These are phyloP conservation scores for Myotis vivesi DNA, from an alignment of 2,797 vertebrate genomes.

Conservation along the genomic window DNA sequence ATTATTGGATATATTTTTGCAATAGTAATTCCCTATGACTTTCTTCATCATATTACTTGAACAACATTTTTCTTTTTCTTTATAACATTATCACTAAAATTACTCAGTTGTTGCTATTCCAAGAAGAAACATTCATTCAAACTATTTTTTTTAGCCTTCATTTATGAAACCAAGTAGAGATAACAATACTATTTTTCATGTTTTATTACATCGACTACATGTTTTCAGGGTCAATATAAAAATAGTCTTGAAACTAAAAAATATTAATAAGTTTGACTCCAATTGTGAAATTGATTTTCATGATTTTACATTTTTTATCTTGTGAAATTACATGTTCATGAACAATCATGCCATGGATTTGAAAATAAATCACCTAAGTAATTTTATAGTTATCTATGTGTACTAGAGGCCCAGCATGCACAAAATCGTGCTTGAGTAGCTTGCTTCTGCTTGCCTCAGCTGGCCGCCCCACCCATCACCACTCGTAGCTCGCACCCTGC, in stretches of 20 bases:
- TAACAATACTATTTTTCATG: background rate
- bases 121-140: background rate
- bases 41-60: background rate
- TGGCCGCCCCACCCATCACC: too few relatives aligned
- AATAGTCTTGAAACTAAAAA: background rate
- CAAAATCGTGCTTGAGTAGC: too few relatives aligned
- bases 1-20: background rate
- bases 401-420: too few relatives aligned
- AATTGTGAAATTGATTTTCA: background rate
- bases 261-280: background rate
- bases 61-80: background rate
- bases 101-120: background rate
- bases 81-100: background rate
- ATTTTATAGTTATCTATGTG: background rate
- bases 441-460: too few relatives aligned
- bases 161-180: background rate
- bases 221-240: background rate
- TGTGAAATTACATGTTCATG: background rate
- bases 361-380: conserved; percentile 9
- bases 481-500: too few relatives aligned
- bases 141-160: conserved; percentile 1
- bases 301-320: conserved; percentile 1
- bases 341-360: background rate
- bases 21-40: background rate
- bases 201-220: background rate